These are phyloP conservation scores for Nothocercus nigrocapillus DNA, from an alignment of 2,113 vertebrate species.

Conservation along the genomic window DNA sequence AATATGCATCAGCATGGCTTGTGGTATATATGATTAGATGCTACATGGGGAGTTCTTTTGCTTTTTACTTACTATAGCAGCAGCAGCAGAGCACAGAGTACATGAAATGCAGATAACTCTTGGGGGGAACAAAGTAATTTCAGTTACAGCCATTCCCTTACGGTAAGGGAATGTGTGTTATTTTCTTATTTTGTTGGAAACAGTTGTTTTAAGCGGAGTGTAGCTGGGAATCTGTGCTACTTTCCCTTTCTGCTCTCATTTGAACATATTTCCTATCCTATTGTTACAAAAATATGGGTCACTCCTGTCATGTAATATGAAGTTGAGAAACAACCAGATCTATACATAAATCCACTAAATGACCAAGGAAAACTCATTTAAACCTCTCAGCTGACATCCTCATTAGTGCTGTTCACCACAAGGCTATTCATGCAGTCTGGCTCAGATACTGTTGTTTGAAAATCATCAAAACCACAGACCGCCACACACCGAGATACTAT, in stretches of 20 bases:
- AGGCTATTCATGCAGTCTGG: conserved; percentile 40
- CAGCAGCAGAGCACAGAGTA: neutral
- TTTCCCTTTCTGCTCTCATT: neutral
- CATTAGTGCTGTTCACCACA: conserved; percentile 26
- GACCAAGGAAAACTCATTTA: conserved; percentile 14
- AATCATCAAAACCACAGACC: conserved; percentile 47
- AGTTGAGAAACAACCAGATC: neutral
- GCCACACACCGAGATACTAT: neutral
- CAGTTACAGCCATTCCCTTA: neutral
- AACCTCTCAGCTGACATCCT: conserved; percentile 43
- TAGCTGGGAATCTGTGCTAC: neutral
- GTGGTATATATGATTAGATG: neutral
- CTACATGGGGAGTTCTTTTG: neutral
- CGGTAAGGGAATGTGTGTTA: neutral
- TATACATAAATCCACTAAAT: conserved; percentile 48
- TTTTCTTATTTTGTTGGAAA: neutral
- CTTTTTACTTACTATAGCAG: neutral
- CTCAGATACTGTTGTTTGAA: conserved; percentile 21
- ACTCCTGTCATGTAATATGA: neutral
- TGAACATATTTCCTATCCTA: neutral
- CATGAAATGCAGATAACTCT: conserved; percentile 1
- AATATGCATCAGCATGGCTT: neutral
- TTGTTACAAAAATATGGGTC: neutral
- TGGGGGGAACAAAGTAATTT: neutral
- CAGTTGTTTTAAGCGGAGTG: neutral